Percentiles rank a stretch among this genome's conserved stretches.
These are phyloP conservation scores for Sturnus vulgaris DNA, from an alignment of 2,113 vertebrate genomes.

Conservation along the genomic window DNA sequence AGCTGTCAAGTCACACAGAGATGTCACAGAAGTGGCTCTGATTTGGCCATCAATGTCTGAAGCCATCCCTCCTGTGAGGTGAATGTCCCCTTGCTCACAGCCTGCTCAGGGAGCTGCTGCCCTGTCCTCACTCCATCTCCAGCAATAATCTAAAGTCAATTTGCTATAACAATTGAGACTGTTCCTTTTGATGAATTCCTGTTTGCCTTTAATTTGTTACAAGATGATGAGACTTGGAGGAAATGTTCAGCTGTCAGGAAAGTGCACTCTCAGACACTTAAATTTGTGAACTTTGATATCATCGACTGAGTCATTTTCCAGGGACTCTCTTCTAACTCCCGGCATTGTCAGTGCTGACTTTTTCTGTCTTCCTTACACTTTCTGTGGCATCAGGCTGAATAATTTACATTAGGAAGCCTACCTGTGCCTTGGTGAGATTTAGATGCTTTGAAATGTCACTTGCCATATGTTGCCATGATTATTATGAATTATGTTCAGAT, in stretches of 20 bases:
- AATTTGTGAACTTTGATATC: background rate
- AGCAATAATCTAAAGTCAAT: slow-evolving; percentile 62
- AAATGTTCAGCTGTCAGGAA: slow-evolving; percentile 18
- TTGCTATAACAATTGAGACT: slow-evolving; percentile 63
- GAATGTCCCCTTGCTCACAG: background rate
- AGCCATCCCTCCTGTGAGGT: background rate
- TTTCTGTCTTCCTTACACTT: background rate
- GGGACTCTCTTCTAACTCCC: background rate
- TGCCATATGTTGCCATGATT: background rate
- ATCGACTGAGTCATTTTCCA: background rate
- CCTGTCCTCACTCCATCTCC: slow-evolving; percentile 41
- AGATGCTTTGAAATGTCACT: background rate
- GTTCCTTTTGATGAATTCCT: slow-evolving; percentile 57
- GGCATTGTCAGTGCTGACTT: background rate
- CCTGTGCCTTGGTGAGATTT: background rate
- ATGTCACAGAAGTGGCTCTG: background rate
- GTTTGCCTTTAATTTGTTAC: slow-evolving; percentile 70
- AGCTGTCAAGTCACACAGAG: background rate
- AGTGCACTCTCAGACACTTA: background rate
- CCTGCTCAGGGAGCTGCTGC: background rate
- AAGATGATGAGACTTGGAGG: slow-evolving; percentile 52
- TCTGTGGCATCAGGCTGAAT: background rate
- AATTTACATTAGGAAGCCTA: background rate
- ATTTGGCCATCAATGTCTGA: background rate
- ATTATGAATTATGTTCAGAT: background rate